Evolutionary conservation across 1,140 invertebrate species (phyloP), one percentile per base, ranked within the genome.

Genomic region (Mamestra configurata): DNA sequence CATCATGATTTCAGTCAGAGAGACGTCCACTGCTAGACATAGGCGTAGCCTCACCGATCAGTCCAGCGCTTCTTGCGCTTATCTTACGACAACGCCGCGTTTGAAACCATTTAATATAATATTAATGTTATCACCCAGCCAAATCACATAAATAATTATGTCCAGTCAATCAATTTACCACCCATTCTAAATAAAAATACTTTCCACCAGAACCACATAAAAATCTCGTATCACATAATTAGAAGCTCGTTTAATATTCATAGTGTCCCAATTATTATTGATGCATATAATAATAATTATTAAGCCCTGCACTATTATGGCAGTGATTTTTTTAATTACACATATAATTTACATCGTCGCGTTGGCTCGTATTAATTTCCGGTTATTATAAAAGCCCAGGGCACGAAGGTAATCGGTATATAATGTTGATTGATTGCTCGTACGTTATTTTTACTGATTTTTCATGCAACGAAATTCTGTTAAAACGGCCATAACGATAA

Each of bases 371-470:
- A 78, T 84, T 88, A 87, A 89, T 89, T 85, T 86, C 84, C 85
- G 82, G 79, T 61, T 79, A 82, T 86, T 85, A 82, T 64, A 83
- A 81, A 80, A 73, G 55, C 57, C 64, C 61, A 75, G 31, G 20
- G 55, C 61, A 59, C 53, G 57, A 76, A 82, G 79, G 85, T 84
- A 87, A 87, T 87, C 79, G 80, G 31, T 77, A 82, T 80, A 88
- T 87, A 89, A 89, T 86, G 66, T 90, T 90, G 88, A 89, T 89
- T 88, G 87, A 90, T 90, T 80, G 84, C 83, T 81, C 71, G 61
- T 70, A 76, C 78, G 57, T 51, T 82, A 55, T 73, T 84, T 88
- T 84, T 81, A 85, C 80, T 78, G 72, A 84, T 83, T 90, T 87
- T 84, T 88, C 84, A 88, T 85, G 84, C 82, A 81, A 83, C 79